Conservation (phyloP, 2,113 vertebrate species). For the Cygnus buccinator region DNA sequence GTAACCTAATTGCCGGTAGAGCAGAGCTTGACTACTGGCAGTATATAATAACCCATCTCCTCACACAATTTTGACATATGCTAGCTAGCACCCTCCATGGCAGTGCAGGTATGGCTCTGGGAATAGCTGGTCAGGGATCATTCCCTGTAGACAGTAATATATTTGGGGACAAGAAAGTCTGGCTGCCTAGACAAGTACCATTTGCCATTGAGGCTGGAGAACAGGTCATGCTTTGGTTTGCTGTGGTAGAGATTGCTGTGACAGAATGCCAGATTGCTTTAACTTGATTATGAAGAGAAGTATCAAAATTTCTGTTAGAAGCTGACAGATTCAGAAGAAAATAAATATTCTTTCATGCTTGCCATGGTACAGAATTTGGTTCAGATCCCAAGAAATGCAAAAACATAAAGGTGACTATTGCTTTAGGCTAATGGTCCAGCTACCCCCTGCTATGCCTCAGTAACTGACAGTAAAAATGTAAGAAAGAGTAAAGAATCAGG, state of each 20-base stretch:
- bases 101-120: not conserved
- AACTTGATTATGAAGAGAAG: not conserved
- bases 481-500: not conserved
- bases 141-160: not conserved
- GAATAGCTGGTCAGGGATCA: fast-evolving
- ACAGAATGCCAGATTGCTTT: not conserved
- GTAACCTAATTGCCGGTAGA: not conserved
- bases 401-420: not conserved
- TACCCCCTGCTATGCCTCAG: not conserved
- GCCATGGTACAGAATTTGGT: not conserved
- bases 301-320: not conserved
- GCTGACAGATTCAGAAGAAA: not conserved
- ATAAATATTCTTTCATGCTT: not conserved
- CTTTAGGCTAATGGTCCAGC: not conserved
- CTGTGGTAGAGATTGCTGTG: not conserved
- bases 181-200: not conserved
- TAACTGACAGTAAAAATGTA: not conserved
- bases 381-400: not conserved
- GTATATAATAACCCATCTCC: not conserved
- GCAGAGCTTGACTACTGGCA: not conserved
- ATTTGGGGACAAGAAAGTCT: not conserved
- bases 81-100: not conserved
- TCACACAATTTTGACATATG: not conserved
- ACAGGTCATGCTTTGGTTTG: not conserved
- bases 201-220: not conserved